Evolutionary conservation across 2,888 invertebrate genomes (phyloP).

Genomic region (Hirtodrosophila trivittata): DNA sequence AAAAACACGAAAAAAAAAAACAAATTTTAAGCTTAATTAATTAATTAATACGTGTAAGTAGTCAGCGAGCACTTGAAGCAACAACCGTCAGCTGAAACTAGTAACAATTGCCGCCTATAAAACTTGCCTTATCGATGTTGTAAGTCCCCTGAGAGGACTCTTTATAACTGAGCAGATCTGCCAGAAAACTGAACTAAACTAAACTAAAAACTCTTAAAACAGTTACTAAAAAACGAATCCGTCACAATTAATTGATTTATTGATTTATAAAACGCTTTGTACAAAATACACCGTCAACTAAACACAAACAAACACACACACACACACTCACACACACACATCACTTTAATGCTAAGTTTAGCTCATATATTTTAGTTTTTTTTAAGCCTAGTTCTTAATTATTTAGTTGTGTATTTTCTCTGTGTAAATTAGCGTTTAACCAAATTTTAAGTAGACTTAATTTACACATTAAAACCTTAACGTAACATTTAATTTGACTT

Average conservation of each 20-base stretch:
- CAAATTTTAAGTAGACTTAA: slow-evolving; percentile 75
- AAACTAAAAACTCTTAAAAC: slow-evolving; percentile 31
- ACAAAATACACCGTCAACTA: slow-evolving; percentile 45
- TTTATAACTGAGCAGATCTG: slow-evolving; percentile 1
- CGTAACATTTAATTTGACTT: slow-evolving; percentile 51
- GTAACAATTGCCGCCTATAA: slow-evolving; percentile 63
- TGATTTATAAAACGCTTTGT: slow-evolving; percentile 39
- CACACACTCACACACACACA: slow-evolving; percentile 37
- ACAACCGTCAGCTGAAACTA: slow-evolving; percentile 51
- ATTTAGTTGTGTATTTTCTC: slow-evolving; percentile 65
- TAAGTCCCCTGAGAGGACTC: slow-evolving; percentile 15
- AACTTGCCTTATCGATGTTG: slow-evolving; percentile 65
- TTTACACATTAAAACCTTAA: slow-evolving; percentile 41
- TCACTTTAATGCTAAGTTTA: slow-evolving; percentile 61
- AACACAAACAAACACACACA: slow-evolving; percentile 20
- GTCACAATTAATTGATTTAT: slow-evolving; percentile 49
- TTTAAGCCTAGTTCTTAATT: slow-evolving; percentile 66
- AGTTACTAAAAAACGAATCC: slow-evolving; percentile 62
- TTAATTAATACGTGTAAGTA: slow-evolving; percentile 36
- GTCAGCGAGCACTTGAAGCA: slow-evolving; percentile 31
- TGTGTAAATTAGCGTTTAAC: slow-evolving; percentile 76
- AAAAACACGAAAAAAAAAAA: slow-evolving; percentile 12
- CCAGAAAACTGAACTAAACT: slow-evolving; percentile 1
- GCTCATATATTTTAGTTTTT: slow-evolving; percentile 54
- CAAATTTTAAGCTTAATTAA: slow-evolving; percentile 52